Percentiles rank a stretch among this genome's conserved stretches.
Conservation (phyloP, 2,113 vertebrate genomes). For the Acanthisitta chloris region DNA sequence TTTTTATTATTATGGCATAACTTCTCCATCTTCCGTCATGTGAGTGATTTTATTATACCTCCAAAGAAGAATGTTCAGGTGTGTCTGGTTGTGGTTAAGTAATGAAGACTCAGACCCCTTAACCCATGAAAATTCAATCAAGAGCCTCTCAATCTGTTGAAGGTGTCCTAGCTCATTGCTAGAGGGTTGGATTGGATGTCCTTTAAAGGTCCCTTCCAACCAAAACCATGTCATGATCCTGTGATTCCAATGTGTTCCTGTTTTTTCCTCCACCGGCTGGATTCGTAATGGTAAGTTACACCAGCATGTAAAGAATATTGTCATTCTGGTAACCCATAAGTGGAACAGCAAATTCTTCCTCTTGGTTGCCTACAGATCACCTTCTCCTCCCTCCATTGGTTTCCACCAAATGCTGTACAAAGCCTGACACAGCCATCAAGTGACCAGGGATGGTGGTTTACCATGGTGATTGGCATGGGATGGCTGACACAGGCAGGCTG, state of each 20-base stretch:
- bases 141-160: background rate
- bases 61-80: background rate
- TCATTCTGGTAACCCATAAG: background rate
- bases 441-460: accelerated
- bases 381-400: background rate
- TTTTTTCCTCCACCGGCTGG: accelerated
- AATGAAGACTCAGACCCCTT: background rate
- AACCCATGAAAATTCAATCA: background rate
- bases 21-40: background rate
- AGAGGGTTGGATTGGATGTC: background rate
- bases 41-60: background rate
- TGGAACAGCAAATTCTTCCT: background rate
- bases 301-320: background rate
- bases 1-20: background rate
- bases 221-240: background rate
- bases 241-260: background rate
- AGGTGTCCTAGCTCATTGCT: no score
- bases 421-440: background rate
- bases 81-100: background rate
- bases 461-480: background rate
- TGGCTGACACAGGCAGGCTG: background rate
- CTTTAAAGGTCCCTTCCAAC: background rate
- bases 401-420: accelerated
- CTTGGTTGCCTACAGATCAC: background rate
- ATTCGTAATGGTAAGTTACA: background rate